phyloP scores from a whole-genome alignment of 2,888 invertebrate species.

The Acanthosepion lycidas region DNA sequence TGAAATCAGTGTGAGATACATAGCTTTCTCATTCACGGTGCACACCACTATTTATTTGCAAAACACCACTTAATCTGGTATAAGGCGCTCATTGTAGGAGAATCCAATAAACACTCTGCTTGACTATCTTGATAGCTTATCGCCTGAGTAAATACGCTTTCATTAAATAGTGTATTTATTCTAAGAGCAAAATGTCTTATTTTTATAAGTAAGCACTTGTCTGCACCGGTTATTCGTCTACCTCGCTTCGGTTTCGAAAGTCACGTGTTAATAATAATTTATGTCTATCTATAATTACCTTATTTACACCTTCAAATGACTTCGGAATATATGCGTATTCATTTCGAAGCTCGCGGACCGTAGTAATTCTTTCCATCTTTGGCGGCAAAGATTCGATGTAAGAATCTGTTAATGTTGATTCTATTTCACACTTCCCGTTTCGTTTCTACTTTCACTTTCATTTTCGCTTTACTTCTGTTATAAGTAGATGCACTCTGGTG shows the following conservation, averaged over 20 bases:
- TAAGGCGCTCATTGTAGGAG: too few species aligned
- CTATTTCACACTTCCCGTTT: neutral
- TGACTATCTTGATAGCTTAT: too few species aligned
- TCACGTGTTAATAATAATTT: neutral
- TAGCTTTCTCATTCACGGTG: too few species aligned
- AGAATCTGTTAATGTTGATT: constrained; percentile 9
- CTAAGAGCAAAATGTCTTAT: too few species aligned
- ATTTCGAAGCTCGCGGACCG: neutral
- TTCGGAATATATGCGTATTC: neutral
- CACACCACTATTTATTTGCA: too few species aligned
- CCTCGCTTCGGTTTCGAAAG: neutral
- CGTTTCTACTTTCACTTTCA: neutral
- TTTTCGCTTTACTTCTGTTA: neutral
- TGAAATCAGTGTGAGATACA: too few species aligned
- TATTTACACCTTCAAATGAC: neutral
- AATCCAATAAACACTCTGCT: too few species aligned
- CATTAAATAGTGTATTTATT: too few species aligned
- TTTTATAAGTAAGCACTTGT: neutral
- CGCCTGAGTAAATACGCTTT: too few species aligned
- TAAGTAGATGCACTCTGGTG: neutral
- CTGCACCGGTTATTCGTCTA: neutral
- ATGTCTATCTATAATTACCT: neutral
- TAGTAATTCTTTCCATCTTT: constrained; percentile 33
- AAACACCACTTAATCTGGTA: too few species aligned
- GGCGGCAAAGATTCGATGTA: neutral